phyloP scores from a whole-genome alignment of 2,888 invertebrate genomes.

The Aporophyla lueneburgensis region DNA sequence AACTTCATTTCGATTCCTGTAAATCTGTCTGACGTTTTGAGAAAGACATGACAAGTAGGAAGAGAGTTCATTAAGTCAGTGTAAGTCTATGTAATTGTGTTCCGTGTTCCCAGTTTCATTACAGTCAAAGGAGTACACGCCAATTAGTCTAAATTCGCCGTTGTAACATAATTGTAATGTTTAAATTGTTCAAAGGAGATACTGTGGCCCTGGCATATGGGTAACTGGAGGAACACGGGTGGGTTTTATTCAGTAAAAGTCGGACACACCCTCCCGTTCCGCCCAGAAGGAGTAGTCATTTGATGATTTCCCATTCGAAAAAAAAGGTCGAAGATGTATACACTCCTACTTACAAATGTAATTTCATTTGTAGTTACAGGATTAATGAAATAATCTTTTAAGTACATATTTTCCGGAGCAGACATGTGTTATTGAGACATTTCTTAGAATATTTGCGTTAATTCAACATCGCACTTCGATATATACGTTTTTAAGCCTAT shows the following conservation, averaged over 20 bases:
- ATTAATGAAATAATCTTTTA: conserved; percentile 21
- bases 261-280: too few species aligned
- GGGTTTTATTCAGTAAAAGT: too few species aligned
- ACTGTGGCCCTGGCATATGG: too few species aligned
- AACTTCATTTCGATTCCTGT: not conserved
- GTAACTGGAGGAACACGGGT: too few species aligned
- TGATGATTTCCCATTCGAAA: too few species aligned
- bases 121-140: not conserved
- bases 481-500: conserved; percentile 14
- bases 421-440: conserved; percentile 10
- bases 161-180: not conserved
- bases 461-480: conserved; percentile 1
- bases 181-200: too few species aligned
- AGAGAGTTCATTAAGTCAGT: not conserved
- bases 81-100: not conserved
- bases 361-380: conserved; percentile 4
- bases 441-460: conserved; percentile 35
- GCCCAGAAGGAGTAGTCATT: too few species aligned
- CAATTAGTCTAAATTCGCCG: not conserved
- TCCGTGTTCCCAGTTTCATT: conserved; percentile 16
- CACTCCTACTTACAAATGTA: conserved; percentile 1
- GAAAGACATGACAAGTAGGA: not conserved
- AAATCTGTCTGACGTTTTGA: not conserved
- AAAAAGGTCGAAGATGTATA: not conserved
- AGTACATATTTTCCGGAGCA: not conserved